A percentile compares a stretch with the other conserved stretches of the same genome.
phyloP scores from a whole-genome alignment of 2,113 vertebrate genomes.

The Microcebus murinus region DNA sequence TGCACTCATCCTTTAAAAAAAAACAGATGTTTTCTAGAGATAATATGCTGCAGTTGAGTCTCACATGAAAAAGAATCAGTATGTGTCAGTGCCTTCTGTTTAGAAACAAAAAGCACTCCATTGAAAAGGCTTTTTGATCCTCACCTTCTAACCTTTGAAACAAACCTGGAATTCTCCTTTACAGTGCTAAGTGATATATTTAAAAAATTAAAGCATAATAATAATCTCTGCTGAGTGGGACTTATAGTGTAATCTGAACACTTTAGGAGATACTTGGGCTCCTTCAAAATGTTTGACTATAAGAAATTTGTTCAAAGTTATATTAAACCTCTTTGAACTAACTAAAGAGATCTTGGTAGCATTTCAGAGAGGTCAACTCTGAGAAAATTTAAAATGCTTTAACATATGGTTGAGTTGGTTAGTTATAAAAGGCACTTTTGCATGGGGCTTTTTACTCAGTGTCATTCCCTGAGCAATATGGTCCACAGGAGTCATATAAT shows the following conservation, averaged over 20 bases:
- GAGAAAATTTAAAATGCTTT: not conserved
- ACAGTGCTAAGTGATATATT: not conserved
- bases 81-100: not conserved
- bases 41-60: not conserved
- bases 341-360: not conserved
- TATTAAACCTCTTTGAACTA: not conserved
- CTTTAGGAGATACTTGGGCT: not conserved
- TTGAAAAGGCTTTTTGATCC: not conserved
- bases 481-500: conserved; percentile 46
- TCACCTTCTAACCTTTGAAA: not conserved
- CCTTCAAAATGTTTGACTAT: not conserved
- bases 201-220: not conserved
- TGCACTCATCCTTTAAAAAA: not conserved
- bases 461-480: conserved; percentile 16
- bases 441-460: not conserved
- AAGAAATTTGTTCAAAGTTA: not conserved
- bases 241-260: not conserved
- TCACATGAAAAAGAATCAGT: not conserved
- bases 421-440: not conserved
- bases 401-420: conserved; percentile 5
- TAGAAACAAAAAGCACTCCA: not conserved
- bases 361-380: conserved; percentile 6
- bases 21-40: not conserved
- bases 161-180: not conserved
- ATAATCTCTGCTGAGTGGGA: not conserved